These are phyloP conservation scores for Gyrodactylus salaris DNA, from an alignment of 1,140 invertebrate genomes.

Conservation along the genomic window DNA sequence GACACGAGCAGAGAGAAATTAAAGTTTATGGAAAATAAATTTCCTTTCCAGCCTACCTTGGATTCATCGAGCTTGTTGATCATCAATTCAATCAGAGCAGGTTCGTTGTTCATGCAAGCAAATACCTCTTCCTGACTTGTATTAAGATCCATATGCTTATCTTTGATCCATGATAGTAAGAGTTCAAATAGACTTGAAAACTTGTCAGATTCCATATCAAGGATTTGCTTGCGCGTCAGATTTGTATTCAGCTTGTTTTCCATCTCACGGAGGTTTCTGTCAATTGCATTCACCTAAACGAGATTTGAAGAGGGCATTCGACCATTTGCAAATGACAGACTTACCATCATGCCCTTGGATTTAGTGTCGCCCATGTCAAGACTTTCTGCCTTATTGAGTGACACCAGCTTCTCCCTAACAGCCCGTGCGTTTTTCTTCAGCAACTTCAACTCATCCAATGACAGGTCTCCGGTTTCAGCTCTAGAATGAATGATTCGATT, in stretches of 20 bases:
- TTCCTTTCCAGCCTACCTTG: no score
- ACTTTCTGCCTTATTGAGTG: no score
- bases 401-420: neutral
- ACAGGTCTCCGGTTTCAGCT: neutral
- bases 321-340: no score
- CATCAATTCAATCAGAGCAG: neutral
- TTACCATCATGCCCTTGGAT: no score
- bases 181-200: neutral
- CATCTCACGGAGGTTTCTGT: neutral
- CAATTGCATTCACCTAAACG: neutral
- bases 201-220: neutral
- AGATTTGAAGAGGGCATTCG: neutral
- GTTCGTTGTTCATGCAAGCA: neutral
- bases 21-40: no score
- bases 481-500: no score
- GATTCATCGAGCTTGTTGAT: neutral
- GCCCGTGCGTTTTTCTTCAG: neutral
- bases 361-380: no score
- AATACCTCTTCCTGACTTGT: neutral
- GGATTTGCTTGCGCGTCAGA: neutral
- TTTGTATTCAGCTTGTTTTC: neutral
- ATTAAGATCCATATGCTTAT: neutral
- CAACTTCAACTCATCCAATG: neutral
- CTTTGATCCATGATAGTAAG: neutral
- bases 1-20: no score